These are phyloP conservation scores for Drosophila dives DNA, from an alignment of 2,888 invertebrate species.

Conservation along the genomic window DNA sequence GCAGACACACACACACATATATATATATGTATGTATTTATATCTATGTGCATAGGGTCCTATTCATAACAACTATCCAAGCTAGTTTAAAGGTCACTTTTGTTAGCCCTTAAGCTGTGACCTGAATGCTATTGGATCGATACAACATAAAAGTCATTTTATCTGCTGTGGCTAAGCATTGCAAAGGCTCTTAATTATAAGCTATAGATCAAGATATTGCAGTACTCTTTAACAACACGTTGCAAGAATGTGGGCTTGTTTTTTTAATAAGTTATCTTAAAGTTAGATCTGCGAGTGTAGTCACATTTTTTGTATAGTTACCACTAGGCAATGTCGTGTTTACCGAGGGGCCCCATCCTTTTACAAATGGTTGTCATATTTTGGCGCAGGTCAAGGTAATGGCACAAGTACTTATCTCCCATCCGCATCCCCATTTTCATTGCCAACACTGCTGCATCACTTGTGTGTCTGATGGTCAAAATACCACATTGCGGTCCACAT, in stretches of 20 bases:
- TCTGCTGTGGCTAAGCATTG: not conserved
- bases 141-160: constrained; percentile 16
- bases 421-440: constrained; percentile 1
- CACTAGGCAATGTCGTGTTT: not conserved
- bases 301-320: not conserved
- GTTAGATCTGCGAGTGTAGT: not conserved
- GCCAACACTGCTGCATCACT: constrained; percentile 31
- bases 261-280: not conserved
- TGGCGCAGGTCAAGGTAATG: constrained; percentile 47
- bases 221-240: not conserved
- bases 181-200: not conserved
- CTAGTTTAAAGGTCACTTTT: constrained; percentile 41
- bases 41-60: constrained; percentile 4
- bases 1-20: not conserved
- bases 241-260: not conserved
- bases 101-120: constrained; percentile 25
- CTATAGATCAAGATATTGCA: not conserved
- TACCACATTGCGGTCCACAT: constrained; percentile 25
- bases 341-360: not conserved
- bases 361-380: constrained; percentile 5
- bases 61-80: constrained; percentile 18
- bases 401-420: constrained; percentile 10
- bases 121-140: constrained; percentile 42
- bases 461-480: constrained; percentile 41
- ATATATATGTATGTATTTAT: not conserved